Percentiles rank a stretch among this genome's conserved stretches.
These are phyloP conservation scores for Elephas maximus DNA, from an alignment of 2,113 vertebrate genomes.

Conservation along the genomic window DNA sequence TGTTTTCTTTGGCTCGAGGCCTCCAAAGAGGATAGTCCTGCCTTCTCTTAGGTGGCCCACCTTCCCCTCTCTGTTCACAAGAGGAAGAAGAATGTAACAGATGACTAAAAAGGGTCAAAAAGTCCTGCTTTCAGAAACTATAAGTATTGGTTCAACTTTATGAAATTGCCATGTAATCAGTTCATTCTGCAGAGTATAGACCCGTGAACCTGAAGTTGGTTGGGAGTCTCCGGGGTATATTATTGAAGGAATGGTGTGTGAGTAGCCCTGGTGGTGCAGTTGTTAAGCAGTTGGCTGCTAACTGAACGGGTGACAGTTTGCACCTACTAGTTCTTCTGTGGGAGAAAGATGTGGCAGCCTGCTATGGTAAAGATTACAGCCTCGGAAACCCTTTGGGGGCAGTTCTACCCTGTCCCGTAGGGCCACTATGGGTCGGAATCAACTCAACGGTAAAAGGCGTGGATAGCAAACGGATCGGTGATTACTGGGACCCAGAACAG, in stretches of 20 bases:
- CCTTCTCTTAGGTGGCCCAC: neutral
- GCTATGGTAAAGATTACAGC: neutral
- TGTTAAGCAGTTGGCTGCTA: neutral
- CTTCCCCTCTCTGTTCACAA: neutral
- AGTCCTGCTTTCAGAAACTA: neutral
- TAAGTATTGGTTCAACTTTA: neutral
- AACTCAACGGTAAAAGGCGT: neutral
- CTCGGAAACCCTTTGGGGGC: neutral
- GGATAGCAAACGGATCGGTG: neutral
- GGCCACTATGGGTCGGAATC: neutral
- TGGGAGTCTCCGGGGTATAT: neutral
- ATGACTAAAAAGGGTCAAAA: neutral
- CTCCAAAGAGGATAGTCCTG: neutral
- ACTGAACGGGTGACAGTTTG: neutral
- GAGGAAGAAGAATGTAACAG: neutral
- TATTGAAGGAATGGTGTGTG: neutral
- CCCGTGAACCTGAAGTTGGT: neutral
- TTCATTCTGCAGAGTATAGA: neutral
- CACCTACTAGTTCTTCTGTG: neutral
- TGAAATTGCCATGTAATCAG: neutral
- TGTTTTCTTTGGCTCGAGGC: conserved; percentile 2
- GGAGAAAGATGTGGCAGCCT: neutral
- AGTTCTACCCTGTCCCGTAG: neutral
- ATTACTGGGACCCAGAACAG: neutral
- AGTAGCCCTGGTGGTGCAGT: neutral